phyloP scores from a whole-genome alignment of 1,140 invertebrate species.

The Saxidomus purpurata region DNA sequence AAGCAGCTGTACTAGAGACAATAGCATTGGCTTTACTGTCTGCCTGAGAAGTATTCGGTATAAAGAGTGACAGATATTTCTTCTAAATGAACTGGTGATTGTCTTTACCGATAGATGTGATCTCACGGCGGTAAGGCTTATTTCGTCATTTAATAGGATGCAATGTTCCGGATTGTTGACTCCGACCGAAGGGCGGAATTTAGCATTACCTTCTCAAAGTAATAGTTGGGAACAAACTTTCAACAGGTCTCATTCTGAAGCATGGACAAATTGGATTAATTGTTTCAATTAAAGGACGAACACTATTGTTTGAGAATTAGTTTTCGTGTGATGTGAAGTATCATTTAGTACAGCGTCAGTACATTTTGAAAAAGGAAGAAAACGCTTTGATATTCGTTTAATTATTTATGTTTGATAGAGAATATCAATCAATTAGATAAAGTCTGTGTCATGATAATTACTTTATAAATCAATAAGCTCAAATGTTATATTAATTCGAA shows the following conservation, averaged over 20 bases:
- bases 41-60: not conserved
- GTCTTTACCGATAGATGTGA: not conserved
- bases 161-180: not conserved
- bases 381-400: no score
- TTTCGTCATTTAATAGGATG: not conserved
- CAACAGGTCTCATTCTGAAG: no score
- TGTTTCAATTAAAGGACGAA: no score
- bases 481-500: not conserved
- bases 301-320: no score
- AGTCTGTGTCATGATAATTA: no score
- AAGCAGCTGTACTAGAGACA: not conserved
- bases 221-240: no score
- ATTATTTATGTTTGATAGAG: no score
- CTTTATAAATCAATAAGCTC: not conserved
- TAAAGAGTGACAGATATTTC: constrained; percentile 1
- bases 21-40: constrained; percentile 11
- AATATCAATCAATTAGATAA: no score
- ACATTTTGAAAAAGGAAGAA: no score
- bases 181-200: not conserved
- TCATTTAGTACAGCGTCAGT: no score
- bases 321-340: no score
- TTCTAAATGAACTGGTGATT: not conserved
- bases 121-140: not conserved
- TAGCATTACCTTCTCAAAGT: not conserved
- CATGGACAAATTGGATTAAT: no score